Evolutionary conservation across 1,140 invertebrate species (phyloP), one percentile per base, ranked within the genome.

Genomic region (Colletes latitarsis): DNA sequence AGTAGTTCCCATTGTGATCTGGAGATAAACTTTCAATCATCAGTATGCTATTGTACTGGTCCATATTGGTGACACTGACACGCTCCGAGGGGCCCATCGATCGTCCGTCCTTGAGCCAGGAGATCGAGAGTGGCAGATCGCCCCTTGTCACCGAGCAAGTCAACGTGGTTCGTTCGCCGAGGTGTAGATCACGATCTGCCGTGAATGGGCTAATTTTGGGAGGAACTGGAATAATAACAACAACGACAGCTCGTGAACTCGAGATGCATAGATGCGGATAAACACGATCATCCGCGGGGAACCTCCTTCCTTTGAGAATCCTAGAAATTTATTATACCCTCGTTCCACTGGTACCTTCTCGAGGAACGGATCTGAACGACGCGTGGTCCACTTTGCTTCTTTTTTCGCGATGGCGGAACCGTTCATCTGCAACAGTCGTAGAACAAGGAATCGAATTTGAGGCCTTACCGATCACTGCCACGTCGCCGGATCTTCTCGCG

Each of bases 141-240:
- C 97, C 97, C 89, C 96, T 96, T 75, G 95, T 96, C 81, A 97
- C 96, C 17, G 96, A 96, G 92, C 96, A 97, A 73, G 96, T 96
- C 69, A 97, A 93, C 57, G 95, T 96, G 57, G 96, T 96, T 53
- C 96, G 94, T 89, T 97, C 96, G 63, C 96, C 96, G 87, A 98
- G 96, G 88, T 97, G 95, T 43, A 97, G 93, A 83, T 95, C 95
- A 78, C 95, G 94, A 88, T 96, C 95, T 71, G 96, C 95, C 84
- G 95, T 95, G 93, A 97, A 96, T 68, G 96, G 96, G 93, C 96
- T 96, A 93, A 97, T 94, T 94, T 97, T 96, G 84, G 96, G 96
- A 85, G 96, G 96, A 93, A 97, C 96, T 97, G 96, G 83, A 96
- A 95, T 92, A 88, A 91, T 77, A 90, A 86, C 86, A 86, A 86